Percentiles rank a stretch among this genome's conserved stretches.
These are phyloP conservation scores for Habroteleia sp. DNA, from an alignment of 2,888 invertebrate genomes.

Conservation along the genomic window DNA sequence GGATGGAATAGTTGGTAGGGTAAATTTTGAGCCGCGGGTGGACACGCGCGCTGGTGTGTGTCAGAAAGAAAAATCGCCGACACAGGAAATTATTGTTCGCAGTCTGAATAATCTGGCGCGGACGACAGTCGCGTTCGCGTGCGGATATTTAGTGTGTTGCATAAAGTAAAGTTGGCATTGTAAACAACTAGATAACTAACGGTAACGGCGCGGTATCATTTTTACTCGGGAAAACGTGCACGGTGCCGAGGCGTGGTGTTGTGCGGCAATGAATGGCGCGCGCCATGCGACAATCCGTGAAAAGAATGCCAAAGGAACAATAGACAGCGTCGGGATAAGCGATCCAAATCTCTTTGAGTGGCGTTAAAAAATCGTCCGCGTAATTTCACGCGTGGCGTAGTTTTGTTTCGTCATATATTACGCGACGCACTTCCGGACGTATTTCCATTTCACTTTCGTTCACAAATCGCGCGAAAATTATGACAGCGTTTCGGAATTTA, in stretches of 20 bases:
- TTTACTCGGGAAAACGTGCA: slow-evolving; percentile 13
- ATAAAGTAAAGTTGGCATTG: slow-evolving; percentile 59
- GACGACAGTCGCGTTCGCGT: slow-evolving; percentile 5
- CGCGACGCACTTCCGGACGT: neutral
- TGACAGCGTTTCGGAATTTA: slow-evolving; percentile 6
- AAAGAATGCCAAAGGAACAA: slow-evolving; percentile 24
- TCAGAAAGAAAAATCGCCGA: slow-evolving; percentile 32
- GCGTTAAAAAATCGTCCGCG: neutral
- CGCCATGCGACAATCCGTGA: slow-evolving; percentile 4
- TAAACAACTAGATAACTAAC: slow-evolving; percentile 60
- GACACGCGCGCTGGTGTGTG: no score
- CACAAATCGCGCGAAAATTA: slow-evolving; percentile 15
- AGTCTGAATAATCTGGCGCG: slow-evolving; percentile 28
- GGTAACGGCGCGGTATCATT: slow-evolving; percentile 42
- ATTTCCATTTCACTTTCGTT: slow-evolving; percentile 15
- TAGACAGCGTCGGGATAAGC: slow-evolving; percentile 1
- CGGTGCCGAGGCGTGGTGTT: slow-evolving; percentile 7
- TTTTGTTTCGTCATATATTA: neutral
- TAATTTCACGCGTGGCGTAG: neutral
- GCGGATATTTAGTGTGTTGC: slow-evolving; percentile 52
- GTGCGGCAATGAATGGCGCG: slow-evolving; percentile 11
- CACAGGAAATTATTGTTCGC: slow-evolving; percentile 28
- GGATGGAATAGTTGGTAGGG: slow-evolving; percentile 21
- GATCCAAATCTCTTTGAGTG: slow-evolving; percentile 10
- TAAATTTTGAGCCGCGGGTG: slow-evolving; percentile 41